phyloP scores from a whole-genome alignment of 2,113 vertebrate species.

The Trogon surrucura region DNA sequence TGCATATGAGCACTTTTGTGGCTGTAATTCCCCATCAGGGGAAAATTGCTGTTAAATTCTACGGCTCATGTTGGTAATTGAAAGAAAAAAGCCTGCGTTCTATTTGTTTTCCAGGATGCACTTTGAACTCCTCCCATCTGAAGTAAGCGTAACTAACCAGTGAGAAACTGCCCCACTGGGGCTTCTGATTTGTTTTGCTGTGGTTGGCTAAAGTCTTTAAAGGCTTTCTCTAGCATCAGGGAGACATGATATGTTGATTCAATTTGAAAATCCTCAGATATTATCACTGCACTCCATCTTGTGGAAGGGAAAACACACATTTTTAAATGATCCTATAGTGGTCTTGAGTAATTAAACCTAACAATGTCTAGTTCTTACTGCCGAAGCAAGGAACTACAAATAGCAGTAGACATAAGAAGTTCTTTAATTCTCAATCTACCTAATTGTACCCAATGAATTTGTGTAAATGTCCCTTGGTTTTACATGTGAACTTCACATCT shows the following conservation, averaged over 20 bases:
- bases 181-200: background rate
- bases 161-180: background rate
- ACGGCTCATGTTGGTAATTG: background rate
- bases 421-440: background rate
- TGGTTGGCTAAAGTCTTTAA: background rate
- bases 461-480: background rate
- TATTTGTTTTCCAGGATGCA: background rate
- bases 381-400: background rate
- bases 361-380: background rate
- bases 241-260: conserved; percentile 2
- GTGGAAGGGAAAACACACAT: conserved; percentile 42
- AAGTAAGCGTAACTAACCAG: background rate
- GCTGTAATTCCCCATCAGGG: background rate
- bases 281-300: conserved; percentile 57
- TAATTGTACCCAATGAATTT: background rate
- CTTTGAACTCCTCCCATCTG: background rate
- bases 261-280: conserved; percentile 44
- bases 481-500: background rate
- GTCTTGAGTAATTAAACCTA: conserved; percentile 8
- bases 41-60: background rate
- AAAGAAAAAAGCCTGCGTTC: background rate
- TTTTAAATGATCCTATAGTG: background rate
- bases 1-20: background rate
- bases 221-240: background rate
- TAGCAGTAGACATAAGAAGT: background rate